Evolutionary conservation across 2,797 vertebrate genomes (phyloP), one percentile per base, ranked within the genome.

Genomic region (Echiichthys vipera): DNA sequence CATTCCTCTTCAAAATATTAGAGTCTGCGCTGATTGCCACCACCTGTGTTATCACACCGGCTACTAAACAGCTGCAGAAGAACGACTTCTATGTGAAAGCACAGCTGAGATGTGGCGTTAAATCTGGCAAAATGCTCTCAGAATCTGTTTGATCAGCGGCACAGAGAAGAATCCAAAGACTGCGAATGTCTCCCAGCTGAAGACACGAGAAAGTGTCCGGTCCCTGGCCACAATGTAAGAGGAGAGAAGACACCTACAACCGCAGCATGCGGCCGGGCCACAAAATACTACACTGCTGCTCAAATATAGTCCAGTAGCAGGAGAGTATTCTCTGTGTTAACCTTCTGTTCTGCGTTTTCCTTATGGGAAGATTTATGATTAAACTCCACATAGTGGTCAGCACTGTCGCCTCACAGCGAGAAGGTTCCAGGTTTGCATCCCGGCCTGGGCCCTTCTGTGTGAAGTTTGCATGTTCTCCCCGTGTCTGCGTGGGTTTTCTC

Each of bases 1-100:
- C 81, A 79, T 77, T 77, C 36, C 77, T 76, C 76, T 84, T 83
- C 78, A 74, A 81, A 83, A 80, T 80, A 86, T 81, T 69, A 76
- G 77, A 75, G 78, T 50, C 46, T 11, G 57, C 3, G 7, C 75
- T 78, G 78, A 84, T 80, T 83, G 84, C 72, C 66, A 36, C 81
- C 86, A 87, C 83, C 87, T 89, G 83, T 64, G 77, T 82, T 82
- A 70, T 84, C 81, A 71, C 80, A 74, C 83, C 58, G 80, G 78
- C 82, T 42, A 74, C 67, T 51, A 75, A 88, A 64, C 86, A 88
- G 86, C 87, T 88, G 88, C 77, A 63, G 70, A 70, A 49, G 67
- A 83, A 72, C 36, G 71, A 85, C 77, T 65, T 73, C 30, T 6
- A 67, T 27, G 84, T 46, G 51, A 65, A 77, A 81, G 68, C 81